phyloP scores from a whole-genome alignment of 2,888 invertebrate species.

The Portevinia maculata region DNA sequence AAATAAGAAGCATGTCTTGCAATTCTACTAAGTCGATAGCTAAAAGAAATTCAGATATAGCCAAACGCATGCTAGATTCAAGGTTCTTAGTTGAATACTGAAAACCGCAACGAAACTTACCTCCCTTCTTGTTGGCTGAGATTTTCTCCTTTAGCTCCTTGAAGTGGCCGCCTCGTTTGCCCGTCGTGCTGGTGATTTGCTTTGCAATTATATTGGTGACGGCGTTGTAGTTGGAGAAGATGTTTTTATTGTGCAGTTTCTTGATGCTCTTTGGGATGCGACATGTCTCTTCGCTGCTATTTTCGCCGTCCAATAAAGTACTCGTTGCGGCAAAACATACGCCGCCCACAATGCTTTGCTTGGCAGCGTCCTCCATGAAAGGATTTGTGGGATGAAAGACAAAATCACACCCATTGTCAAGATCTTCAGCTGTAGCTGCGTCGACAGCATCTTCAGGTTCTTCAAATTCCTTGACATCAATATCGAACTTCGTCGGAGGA shows the following conservation, averaged over 20 bases:
- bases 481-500: conserved; percentile 43
- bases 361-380: conserved; percentile 79
- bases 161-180: conserved; percentile 83
- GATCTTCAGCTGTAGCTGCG: neutral
- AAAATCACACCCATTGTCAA: conserved; percentile 68
- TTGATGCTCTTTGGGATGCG: conserved; percentile 75
- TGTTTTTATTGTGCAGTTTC: conserved; percentile 79
- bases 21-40: no score
- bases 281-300: conserved; percentile 36
- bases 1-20: no score
- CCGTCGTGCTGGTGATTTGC: conserved; percentile 80
- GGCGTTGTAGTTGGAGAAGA: conserved; percentile 78
- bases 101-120: conserved; percentile 64
- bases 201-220: conserved; percentile 81
- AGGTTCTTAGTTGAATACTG: neutral
- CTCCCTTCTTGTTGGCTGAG: conserved; percentile 83
- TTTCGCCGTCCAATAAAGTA: conserved; percentile 59
- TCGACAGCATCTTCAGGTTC: conserved; percentile 33
- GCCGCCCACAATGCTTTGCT: conserved; percentile 25
- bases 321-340: conserved; percentile 17
- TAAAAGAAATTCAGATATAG: no score
- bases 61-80: no score
- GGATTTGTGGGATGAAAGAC: conserved; percentile 82
- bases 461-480: conserved; percentile 40
- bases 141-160: conserved; percentile 85